Conservation (phyloP, 2,113 vertebrate genomes). For the Maccullochella peelii region DNA sequence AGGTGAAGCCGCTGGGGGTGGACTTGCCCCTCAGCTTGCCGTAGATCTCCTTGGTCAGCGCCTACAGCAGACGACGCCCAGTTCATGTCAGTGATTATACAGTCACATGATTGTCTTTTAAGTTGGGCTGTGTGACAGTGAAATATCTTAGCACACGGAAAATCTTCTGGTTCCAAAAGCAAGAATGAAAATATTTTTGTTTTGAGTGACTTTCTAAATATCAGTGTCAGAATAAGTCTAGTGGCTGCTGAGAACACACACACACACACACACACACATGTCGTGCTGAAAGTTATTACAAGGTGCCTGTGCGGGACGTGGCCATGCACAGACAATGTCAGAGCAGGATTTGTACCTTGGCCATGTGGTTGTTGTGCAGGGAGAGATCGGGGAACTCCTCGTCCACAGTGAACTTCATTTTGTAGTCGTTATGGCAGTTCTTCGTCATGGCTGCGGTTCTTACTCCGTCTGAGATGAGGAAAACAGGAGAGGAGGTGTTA, state of each 20-base stretch:
- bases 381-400: constrained; percentile 91
- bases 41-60: constrained; percentile 87
- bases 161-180: neutral
- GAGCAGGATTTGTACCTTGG: constrained; percentile 82
- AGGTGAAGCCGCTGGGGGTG: constrained; percentile 92
- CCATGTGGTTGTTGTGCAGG: constrained; percentile 95
- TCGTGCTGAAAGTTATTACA: neutral
- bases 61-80: constrained; percentile 53
- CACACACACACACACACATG: too few relatives aligned
- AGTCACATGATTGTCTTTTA: neutral
- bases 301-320: neutral
- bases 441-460: constrained; percentile 88
- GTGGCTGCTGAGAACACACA: neutral
- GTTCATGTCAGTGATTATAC: constrained; percentile 7
- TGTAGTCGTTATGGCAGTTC: constrained; percentile 92
- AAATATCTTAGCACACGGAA: neutral
- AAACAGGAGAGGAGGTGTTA: neutral
- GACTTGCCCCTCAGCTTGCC: constrained; percentile 90
- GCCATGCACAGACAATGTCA: neutral
- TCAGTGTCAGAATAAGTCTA: neutral
- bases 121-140: neutral
- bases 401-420: constrained; percentile 88
- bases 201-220: neutral
- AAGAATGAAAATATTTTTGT: neutral
- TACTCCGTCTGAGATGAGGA: constrained; percentile 66